Evolutionary conservation across 2,113 vertebrate genomes (phyloP).

Genomic region (Felis chaus): DNA sequence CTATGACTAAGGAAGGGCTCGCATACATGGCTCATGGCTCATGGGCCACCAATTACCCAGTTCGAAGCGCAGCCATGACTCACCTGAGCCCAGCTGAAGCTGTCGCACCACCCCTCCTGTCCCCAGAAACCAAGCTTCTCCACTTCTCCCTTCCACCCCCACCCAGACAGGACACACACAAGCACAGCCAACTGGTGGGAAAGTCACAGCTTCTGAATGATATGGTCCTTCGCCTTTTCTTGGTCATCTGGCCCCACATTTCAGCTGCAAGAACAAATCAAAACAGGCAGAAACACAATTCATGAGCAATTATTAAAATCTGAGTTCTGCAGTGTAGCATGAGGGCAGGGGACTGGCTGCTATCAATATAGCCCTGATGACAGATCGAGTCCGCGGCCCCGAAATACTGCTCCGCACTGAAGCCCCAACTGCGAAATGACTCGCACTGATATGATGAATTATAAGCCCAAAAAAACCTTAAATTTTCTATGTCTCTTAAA

Average conservation of each 20-base stretch:
- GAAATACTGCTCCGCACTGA: not conserved
- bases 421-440: constrained; percentile 11
- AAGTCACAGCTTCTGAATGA: not conserved
- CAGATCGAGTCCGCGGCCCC: not conserved
- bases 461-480: constrained; percentile 62
- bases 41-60: constrained; percentile 64
- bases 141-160: accelerated
- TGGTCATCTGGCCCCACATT: not conserved
- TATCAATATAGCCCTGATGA: not conserved
- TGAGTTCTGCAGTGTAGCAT: accelerated
- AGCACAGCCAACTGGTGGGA: not conserved
- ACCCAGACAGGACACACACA: not conserved
- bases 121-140: not conserved
- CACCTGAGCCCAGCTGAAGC: constrained; percentile 49
- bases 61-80: not conserved
- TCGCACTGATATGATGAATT: constrained; percentile 51
- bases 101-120: not conserved
- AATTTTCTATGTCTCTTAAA: constrained; percentile 81
- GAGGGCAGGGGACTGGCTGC: not conserved
- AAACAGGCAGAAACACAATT: not conserved
- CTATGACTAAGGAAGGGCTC: constrained; percentile 23
- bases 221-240: not conserved
- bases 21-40: constrained; percentile 59
- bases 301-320: not conserved
- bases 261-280: not conserved